Evolutionary conservation across 2,888 invertebrate genomes (phyloP).

Genomic region (Eristalinus aeneus): DNA sequence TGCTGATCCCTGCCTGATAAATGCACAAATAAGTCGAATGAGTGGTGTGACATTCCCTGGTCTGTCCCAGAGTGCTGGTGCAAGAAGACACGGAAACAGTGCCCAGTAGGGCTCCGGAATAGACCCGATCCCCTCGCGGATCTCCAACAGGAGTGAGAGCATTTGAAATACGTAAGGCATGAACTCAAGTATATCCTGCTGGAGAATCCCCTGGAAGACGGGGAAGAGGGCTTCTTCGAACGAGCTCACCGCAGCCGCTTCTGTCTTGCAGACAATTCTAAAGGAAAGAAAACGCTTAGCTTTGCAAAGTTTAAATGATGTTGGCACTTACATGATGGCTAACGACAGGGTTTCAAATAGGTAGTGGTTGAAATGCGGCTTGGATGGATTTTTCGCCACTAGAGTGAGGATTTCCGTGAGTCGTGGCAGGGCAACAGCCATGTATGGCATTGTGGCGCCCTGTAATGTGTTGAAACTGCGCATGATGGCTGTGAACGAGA

Average conservation of each 20-base stretch:
- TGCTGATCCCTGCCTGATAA: conserved; percentile 86
- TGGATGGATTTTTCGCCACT: conserved; percentile 96
- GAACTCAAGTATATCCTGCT: conserved; percentile 96
- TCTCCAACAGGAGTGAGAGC: conserved; percentile 93
- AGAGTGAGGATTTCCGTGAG: conserved; percentile 90
- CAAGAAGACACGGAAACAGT: conserved; percentile 93
- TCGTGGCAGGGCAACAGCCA: conserved; percentile 90
- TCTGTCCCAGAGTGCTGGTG: conserved; percentile 96
- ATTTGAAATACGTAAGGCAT: conserved; percentile 99
- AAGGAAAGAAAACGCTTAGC: conserved; percentile 62
- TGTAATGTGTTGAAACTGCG: conserved; percentile 91
- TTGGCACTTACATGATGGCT: conserved; percentile 87
- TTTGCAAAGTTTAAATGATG: not conserved
- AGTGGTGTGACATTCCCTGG: conserved; percentile 96
- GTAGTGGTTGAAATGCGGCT: conserved; percentile 99
- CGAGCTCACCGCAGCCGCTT: conserved; percentile 89
- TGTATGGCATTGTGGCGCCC: conserved; percentile 89
- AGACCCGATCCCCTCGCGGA: conserved; percentile 82
- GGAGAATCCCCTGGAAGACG: conserved; percentile 95
- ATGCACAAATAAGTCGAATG: conserved; percentile 94
- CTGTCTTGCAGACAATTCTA: conserved; percentile 92
- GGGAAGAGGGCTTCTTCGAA: conserved; percentile 97
- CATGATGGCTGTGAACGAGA: conserved; percentile 87
- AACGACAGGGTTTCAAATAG: conserved; percentile 97
- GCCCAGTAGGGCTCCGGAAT: conserved; percentile 93